Evolutionary conservation across 2,797 vertebrate genomes (phyloP).

Genomic region (Botia almorhae): DNA sequence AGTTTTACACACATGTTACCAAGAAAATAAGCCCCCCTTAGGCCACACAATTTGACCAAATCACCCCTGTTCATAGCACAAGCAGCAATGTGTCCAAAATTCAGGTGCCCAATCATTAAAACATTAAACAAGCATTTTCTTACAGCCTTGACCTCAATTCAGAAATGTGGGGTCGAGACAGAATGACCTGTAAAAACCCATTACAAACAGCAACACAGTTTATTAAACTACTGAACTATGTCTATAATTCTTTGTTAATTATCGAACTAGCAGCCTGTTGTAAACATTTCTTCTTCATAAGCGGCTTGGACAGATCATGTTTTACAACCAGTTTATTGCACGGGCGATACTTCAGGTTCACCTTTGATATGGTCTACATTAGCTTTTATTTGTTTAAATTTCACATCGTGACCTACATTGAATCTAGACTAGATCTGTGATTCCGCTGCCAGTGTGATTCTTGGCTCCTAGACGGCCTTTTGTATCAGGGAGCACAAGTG

Average conservation of each 20-base stretch:
- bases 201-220: neutral
- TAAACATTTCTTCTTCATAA: neutral
- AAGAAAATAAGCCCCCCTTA: no score
- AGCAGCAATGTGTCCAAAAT: no score
- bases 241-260: no score
- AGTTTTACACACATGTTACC: neutral
- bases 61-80: no score
- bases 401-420: neutral
- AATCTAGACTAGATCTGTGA: neutral
- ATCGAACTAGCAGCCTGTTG: neutral
- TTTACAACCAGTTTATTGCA: slow-evolving; percentile 8
- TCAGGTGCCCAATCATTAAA: neutral
- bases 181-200: neutral
- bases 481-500: slow-evolving; percentile 55
- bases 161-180: no score
- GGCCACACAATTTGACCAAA: no score
- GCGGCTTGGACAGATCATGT: neutral
- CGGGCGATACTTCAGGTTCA: neutral
- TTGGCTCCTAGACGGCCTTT: slow-evolving; percentile 49
- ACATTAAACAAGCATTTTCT: neutral
- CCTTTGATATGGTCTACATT: slow-evolving; percentile 4
- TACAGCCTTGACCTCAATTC: neutral
- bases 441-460: neutral
- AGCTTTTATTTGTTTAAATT: slow-evolving; percentile 8
- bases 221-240: neutral